These are phyloP conservation scores for Diogma glabrata DNA, from an alignment of 2,888 invertebrate species.

Conservation along the genomic window DNA sequence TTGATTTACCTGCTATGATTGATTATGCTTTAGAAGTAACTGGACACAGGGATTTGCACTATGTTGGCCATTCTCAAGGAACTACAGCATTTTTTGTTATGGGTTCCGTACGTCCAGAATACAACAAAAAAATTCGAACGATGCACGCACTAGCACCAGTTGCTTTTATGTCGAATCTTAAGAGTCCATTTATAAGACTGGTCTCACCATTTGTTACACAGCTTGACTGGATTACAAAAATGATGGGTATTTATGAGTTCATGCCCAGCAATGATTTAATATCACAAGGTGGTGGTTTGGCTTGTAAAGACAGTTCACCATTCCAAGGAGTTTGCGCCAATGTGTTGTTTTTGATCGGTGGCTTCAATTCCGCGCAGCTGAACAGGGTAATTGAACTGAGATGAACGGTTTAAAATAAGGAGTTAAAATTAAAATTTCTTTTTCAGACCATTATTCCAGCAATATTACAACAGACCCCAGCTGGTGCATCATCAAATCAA, in stretches of 20 bases:
- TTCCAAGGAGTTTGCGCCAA: slow-evolving; percentile 45
- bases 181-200: slow-evolving; percentile 33
- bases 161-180: slow-evolving; percentile 47
- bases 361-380: slow-evolving; percentile 36
- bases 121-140: slow-evolving; percentile 38
- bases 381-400: slow-evolving; percentile 36
- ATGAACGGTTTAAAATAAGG: too few relatives aligned
- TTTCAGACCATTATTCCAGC: slow-evolving; percentile 50
- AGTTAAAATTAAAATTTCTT: too few relatives aligned
- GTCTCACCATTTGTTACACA: slow-evolving; percentile 30
- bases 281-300: slow-evolving; percentile 35
- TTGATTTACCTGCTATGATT: slow-evolving; percentile 53
- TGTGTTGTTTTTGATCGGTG: slow-evolving; percentile 46
- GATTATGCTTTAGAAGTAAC: slow-evolving; percentile 41
- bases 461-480: slow-evolving; percentile 47
- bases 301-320: slow-evolving; percentile 35
- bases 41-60: slow-evolving; percentile 39
- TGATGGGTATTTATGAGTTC: slow-evolving; percentile 42
- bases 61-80: slow-evolving; percentile 52
- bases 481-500: slow-evolving; percentile 50
- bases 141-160: slow-evolving; percentile 50
- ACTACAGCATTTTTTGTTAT: slow-evolving; percentile 39
- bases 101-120: slow-evolving; percentile 34
- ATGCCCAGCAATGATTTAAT: slow-evolving; percentile 42
- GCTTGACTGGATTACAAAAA: slow-evolving; percentile 22